Conservation (phyloP, 2,113 vertebrate species). For the Oncorhynchus tshawytscha region DNA sequence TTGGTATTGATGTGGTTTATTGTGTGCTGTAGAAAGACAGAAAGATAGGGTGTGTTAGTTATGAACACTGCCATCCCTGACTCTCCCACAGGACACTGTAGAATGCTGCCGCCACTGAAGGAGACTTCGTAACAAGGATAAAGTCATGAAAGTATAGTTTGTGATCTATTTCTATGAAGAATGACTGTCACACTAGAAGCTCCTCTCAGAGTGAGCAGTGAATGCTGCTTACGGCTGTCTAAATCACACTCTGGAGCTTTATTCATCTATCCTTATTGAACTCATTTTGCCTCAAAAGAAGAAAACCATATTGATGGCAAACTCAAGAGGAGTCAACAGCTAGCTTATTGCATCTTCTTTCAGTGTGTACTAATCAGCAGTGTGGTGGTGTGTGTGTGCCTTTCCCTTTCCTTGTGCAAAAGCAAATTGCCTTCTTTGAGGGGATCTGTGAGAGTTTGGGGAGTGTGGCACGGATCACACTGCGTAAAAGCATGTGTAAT, state of each 20-base stretch:
- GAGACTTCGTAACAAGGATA: background rate
- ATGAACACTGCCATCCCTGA: background rate
- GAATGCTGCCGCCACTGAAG: background rate
- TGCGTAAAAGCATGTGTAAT: conserved; percentile 59
- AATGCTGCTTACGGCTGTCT: background rate
- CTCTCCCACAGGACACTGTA: too few relatives aligned
- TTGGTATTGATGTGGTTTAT: too few relatives aligned
- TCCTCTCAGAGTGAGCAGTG: background rate
- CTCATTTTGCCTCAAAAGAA: conserved; percentile 20
- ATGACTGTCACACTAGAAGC: background rate
- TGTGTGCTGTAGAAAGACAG: too few relatives aligned
- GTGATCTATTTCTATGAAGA: conserved; percentile 3
- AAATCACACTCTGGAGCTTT: background rate
- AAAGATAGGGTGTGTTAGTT: background rate
- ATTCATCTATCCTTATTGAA: conserved; percentile 1
- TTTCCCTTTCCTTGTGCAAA: conserved; percentile 3
- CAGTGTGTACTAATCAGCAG: conserved; percentile 9
- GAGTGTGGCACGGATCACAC: conserved; percentile 41
- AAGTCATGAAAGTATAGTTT: background rate
- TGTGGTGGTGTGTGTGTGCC: background rate
- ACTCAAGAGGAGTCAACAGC: conserved; percentile 11
- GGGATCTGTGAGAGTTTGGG: conserved; percentile 44
- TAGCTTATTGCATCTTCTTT: background rate
- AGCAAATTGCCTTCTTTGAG: conserved; percentile 44
- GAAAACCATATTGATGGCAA: conserved; percentile 16